phyloP scores from a whole-genome alignment of 1,140 invertebrate species.

The Dreissena polymorpha region DNA sequence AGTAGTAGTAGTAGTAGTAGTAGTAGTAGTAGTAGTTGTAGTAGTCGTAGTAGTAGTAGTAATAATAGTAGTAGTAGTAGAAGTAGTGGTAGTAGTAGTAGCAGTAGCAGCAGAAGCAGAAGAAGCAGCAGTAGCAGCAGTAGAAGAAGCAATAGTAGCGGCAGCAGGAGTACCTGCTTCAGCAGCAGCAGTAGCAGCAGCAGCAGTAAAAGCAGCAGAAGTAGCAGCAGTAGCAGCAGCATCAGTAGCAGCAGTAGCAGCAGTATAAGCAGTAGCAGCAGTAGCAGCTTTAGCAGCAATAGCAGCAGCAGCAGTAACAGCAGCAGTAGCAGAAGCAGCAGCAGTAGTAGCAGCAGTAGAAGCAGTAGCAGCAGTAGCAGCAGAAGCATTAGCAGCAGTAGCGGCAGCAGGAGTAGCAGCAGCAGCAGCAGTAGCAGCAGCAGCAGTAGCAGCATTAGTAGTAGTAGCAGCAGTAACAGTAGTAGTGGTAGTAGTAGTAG shows the following conservation, averaged over 20 bases:
- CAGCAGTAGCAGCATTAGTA: neutral
- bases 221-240: too few relatives aligned
- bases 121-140: neutral
- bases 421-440: neutral
- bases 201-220: too few relatives aligned
- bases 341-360: neutral
- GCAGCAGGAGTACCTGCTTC: too few relatives aligned
- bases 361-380: neutral
- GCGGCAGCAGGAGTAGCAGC: neutral
- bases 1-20: neutral
- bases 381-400: neutral
- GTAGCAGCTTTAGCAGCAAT: too few relatives aligned
- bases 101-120: neutral
- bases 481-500: slow-evolving; percentile 1
- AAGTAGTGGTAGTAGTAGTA: neutral
- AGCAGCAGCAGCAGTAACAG: neutral
- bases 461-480: neutral
- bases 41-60: slow-evolving; percentile 2
- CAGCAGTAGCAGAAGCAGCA: neutral
- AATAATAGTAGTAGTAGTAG: neutral
- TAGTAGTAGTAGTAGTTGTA: too few relatives aligned
- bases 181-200: too few relatives aligned
- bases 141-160: too few relatives aligned
- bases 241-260: too few relatives aligned
- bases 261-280: too few relatives aligned